phyloP scores from a whole-genome alignment of 2,888 invertebrate species.

The Thymelicus lineola region DNA sequence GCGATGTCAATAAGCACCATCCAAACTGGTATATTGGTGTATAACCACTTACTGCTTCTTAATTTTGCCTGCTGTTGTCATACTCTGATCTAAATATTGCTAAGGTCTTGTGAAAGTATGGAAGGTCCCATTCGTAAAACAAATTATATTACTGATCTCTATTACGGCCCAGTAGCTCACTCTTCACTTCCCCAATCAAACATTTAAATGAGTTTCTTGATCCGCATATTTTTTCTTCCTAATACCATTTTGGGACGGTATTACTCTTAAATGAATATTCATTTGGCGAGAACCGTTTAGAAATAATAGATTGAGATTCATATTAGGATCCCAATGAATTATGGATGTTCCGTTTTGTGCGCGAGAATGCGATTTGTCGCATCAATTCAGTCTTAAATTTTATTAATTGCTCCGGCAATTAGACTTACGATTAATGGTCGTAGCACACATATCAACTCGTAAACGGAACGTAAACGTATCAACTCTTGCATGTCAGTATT shows the following conservation, averaged over 20 bases:
- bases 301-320: conserved; percentile 81
- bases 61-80: too few relatives aligned
- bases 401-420: conserved; percentile 43
- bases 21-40: too few relatives aligned
- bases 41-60: too few relatives aligned
- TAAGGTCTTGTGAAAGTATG: neutral
- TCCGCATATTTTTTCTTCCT: conserved; percentile 70
- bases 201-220: conserved; percentile 79
- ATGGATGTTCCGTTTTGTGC: conserved; percentile 68
- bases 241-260: conserved; percentile 78
- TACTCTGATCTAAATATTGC: too few relatives aligned
- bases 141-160: conserved; percentile 67
- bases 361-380: conserved; percentile 59
- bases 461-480: too few relatives aligned
- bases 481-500: too few relatives aligned
- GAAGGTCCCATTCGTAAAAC: conserved; percentile 43
- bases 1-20: too few relatives aligned
- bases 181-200: conserved; percentile 74
- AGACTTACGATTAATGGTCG: conserved; percentile 38
- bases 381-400: conserved; percentile 44
- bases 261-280: conserved; percentile 83
- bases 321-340: conserved; percentile 76
- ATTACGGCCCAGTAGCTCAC: conserved; percentile 61
- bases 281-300: conserved; percentile 81
- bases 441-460: too few relatives aligned